Conservation (phyloP, 2,888 invertebrate genomes). For the Gasteruption jaculator region DNA sequence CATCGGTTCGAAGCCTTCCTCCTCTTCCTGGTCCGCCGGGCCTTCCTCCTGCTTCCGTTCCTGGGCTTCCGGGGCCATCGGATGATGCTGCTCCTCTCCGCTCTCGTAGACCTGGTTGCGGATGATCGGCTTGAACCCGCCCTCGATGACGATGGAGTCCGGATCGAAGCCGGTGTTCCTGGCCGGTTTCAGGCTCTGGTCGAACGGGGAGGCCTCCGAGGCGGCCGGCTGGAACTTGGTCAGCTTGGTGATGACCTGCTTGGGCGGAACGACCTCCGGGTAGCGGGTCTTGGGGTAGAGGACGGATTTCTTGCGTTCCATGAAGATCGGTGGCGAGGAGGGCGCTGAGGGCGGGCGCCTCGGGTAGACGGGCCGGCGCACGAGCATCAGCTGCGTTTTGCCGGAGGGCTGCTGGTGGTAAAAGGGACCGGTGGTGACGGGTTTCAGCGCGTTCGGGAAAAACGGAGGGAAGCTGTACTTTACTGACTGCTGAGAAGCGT, state of each 20-base stretch:
- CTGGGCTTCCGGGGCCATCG: slow-evolving; percentile 10
- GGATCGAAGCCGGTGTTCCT: slow-evolving; percentile 77
- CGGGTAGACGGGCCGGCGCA: slow-evolving; percentile 31
- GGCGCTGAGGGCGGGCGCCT: slow-evolving; percentile 27
- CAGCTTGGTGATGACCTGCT: slow-evolving; percentile 25
- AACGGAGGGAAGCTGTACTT: no score
- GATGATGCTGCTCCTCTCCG: slow-evolving; percentile 27
- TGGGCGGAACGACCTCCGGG: slow-evolving; percentile 13
- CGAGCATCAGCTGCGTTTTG: slow-evolving; percentile 35
- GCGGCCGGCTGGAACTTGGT: slow-evolving; percentile 30
- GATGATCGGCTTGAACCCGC: slow-evolving; percentile 79
- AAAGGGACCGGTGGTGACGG: no score
- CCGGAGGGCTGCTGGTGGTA: slow-evolving; percentile 25
- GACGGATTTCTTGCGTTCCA: slow-evolving; percentile 42
- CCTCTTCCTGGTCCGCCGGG: slow-evolving; percentile 29
- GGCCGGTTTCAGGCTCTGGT: slow-evolving; percentile 54
- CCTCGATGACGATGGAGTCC: slow-evolving; percentile 75
- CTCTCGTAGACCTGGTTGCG: slow-evolving; percentile 51
- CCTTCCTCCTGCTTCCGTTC: slow-evolving; percentile 11
- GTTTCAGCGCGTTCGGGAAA: no score
- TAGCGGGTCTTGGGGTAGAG: no score
- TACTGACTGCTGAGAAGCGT: no score
- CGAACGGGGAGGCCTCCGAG: no score
- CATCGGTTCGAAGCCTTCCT: slow-evolving; percentile 71
- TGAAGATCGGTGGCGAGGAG: slow-evolving; percentile 27